A percentile compares a stretch with the other conserved stretches of the same genome.
These are phyloP conservation scores for Sternotherus odoratus DNA, from an alignment of 2,797 vertebrate species.

Conservation along the genomic window DNA sequence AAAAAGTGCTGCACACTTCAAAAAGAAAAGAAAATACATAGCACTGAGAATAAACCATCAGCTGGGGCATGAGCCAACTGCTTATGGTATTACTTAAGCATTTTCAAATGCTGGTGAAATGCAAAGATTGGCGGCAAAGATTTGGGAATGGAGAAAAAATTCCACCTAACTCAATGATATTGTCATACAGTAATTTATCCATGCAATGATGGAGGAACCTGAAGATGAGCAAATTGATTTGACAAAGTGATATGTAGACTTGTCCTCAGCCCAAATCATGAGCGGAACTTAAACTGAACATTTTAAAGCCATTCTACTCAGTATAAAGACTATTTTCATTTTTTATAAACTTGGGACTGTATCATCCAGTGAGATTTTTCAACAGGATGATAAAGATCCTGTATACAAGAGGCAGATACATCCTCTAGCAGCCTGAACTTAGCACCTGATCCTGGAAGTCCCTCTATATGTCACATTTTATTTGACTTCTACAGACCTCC, in stretches of 20 bases:
- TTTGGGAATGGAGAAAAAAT: neutral
- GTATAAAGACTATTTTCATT: fast-evolving
- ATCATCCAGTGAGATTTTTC: neutral
- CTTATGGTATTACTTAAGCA: neutral
- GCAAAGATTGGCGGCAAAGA: neutral
- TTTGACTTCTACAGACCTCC: neutral
- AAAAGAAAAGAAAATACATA: neutral
- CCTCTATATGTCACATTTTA: neutral
- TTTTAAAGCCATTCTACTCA: neutral
- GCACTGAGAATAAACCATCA: neutral
- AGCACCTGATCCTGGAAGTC: neutral
- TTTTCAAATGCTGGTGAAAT: neutral
- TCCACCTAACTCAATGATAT: neutral
- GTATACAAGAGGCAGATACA: neutral
- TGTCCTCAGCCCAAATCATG: neutral
- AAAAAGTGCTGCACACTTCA: too few relatives aligned
- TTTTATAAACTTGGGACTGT: neutral
- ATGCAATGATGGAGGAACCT: neutral
- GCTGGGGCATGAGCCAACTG: neutral
- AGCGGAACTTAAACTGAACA: neutral
- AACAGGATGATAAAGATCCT: fast-evolving
- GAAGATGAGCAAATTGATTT: neutral
- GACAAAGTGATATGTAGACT: neutral
- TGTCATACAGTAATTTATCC: neutral
- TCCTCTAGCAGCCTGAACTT: neutral